Evolutionary conservation across 2,797 vertebrate species (phyloP), one percentile per base, ranked within the genome.

Genomic region (Mus caroli): DNA sequence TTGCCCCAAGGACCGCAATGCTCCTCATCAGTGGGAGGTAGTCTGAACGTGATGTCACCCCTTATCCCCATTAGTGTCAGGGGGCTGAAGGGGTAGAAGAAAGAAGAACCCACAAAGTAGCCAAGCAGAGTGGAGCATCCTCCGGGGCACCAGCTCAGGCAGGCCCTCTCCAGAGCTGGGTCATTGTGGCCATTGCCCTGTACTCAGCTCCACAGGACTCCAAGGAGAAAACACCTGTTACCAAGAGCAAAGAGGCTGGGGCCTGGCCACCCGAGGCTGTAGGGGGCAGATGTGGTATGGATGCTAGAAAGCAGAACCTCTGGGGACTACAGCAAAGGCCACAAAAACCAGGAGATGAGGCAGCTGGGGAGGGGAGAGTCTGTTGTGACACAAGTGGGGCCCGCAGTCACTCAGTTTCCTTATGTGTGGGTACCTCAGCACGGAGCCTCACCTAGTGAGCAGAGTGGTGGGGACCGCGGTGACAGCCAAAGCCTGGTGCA

Each of bases 371-470:
- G 17, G 28, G 56, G 10, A n/a, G 31, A 46, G 71, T 1, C 37
- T 4, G 0, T 37, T 1, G 1, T 1, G 6, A 11, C 64, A 58
- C 46, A 54, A 3, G 7, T n/a, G 4, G 2, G 52, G 78, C n/a
- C 54, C 15, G 43, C 37, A 26, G n/a, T 9, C 73, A 24, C 37
- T 89, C 2, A 5, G 40, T 19, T 12, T 40, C 58, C 88, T 14
- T n/a, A 46, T 9, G 3, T 43, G 46, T 26, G 22, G 9, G 43
- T 12, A 19, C 24, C 76, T 52, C 46, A 40, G 76, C 34, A 31
- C 71, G 10, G 46, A 40, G 62, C 78, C 56, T 62, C 24, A 19
- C 37, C 14, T 28, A 26, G 37, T 3, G 37, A 4, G 83, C 40
- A 50, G 9, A 3, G 40, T 14, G 60, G 8, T 4, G 31, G 78